These are phyloP conservation scores for Saxidomus purpurata DNA, from an alignment of 1,140 invertebrate species.

Conservation along the genomic window DNA sequence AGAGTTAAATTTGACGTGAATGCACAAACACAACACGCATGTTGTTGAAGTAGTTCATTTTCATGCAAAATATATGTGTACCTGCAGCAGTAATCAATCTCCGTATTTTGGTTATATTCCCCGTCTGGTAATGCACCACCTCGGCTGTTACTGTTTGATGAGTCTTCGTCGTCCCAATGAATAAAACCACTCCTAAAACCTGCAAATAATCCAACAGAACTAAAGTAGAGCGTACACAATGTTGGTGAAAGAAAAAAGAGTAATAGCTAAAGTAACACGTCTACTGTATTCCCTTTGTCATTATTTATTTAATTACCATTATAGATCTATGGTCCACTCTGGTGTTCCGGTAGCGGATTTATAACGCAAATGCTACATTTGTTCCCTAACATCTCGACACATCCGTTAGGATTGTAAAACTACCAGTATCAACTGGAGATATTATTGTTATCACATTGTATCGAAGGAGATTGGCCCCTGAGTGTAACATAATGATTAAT, in stretches of 20 bases:
- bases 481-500: no score
- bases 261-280: not conserved
- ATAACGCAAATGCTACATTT: not conserved
- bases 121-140: slow-evolving; percentile 70
- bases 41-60: no score
- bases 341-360: no score
- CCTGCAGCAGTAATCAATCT: slow-evolving; percentile 73
- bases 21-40: no score
- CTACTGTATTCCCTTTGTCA: not conserved
- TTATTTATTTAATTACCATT: not conserved
- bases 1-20: no score
- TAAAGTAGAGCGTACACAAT: not conserved
- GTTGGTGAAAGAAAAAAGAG: not conserved
- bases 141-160: not conserved
- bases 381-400: not conserved
- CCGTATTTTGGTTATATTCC: slow-evolving; percentile 62
- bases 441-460: no score
- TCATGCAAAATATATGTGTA: not conserved
- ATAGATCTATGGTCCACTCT: no score
- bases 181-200: slow-evolving; percentile 69
- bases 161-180: slow-evolving; percentile 68
- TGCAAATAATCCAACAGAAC: not conserved
- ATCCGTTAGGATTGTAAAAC: no score
- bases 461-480: no score
- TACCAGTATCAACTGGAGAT: no score